Base-by-base conservation (phyloP, 2,113 vertebrate genomes). In the Apodemus speciosus region DNA sequence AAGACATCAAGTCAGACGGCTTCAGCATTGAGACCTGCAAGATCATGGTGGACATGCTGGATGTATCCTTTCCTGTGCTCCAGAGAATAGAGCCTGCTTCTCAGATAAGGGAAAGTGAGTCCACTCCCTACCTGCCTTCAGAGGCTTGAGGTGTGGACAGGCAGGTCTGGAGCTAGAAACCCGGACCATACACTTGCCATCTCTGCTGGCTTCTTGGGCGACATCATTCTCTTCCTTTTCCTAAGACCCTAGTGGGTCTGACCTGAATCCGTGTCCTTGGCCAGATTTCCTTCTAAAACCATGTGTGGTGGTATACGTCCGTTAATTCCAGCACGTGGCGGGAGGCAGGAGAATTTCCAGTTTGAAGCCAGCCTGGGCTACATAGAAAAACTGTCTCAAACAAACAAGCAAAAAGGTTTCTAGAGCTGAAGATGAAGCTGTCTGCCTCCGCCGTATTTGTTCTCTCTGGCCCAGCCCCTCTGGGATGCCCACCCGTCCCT, bases 1-100 rank as follows among this genome's bases (percentile, higher is more conserved):
- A 98, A 89, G 99, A 99, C 69, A 98, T 99, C 97, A 99, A 99
- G 97, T 98, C 99, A 2, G 98, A 99, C n/a, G 99, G 99, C 95
- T 99, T 99, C 96, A 99, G 98, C 95, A 97, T 99, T 0, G 99
- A 99, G 91, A 99, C 99, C 0, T 98, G 98, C 92, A 99, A 98
- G 89, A 98, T 98, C 73, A 99, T 99, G 95, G 97, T 99, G 68
- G 99, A 98, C 95, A 98, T 99, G 62, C 94, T 99, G 38, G 99
- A 99, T 79, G 99, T 99, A 99, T 99, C 99, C 98, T 98, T 97
- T 77, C 27, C 16, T 2, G n/a, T 15, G 72, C 2, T 32, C 30
- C 9, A 0, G 6, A 32, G 66, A 27, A 14, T 9, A 2, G 35
- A 46, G 40, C 35, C 38, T 49, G 25, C 20, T 15, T 23, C 21